phyloP scores from a whole-genome alignment of 2,113 vertebrate genomes.

The Sinocyclocheilus maitianheensis region DNA sequence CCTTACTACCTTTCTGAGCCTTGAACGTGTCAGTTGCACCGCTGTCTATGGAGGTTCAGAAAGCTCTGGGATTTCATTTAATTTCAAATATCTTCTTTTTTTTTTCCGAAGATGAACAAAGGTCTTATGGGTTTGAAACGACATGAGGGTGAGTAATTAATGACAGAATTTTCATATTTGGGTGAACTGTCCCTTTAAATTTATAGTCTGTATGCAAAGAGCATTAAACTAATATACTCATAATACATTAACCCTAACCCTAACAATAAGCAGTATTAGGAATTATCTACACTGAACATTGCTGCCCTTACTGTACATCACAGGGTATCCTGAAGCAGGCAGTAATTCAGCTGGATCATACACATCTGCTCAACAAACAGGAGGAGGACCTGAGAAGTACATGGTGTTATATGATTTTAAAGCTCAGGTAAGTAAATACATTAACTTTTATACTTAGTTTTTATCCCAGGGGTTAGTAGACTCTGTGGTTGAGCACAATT shows the following conservation, averaged over 20 bases:
- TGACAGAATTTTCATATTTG: no score
- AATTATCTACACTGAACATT: background rate
- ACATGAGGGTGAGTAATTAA: no score
- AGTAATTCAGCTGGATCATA: conserved; percentile 40
- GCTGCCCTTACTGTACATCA: background rate
- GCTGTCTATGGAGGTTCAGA: no score
- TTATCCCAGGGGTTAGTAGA: background rate
- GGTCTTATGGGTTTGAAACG: no score
- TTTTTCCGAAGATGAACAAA: no score
- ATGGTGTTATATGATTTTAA: conserved; percentile 62
- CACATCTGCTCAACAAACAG: conserved; percentile 12
- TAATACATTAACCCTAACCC: background rate
- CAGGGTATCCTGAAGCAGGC: background rate
- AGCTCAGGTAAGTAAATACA: conserved; percentile 62
- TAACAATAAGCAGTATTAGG: background rate
- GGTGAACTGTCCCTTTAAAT: background rate
- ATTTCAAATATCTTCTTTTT: no score
- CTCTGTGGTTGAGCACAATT: background rate
- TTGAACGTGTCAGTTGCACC: no score
- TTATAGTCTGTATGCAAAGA: background rate
- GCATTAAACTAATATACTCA: background rate
- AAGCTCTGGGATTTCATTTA: no score
- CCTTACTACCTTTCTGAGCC: no score
- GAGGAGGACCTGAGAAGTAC: conserved; percentile 53
- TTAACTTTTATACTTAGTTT: background rate